Base-by-base conservation (phyloP, 2,888 invertebrate genomes). In the Hirudinaria manillensis region DNA sequence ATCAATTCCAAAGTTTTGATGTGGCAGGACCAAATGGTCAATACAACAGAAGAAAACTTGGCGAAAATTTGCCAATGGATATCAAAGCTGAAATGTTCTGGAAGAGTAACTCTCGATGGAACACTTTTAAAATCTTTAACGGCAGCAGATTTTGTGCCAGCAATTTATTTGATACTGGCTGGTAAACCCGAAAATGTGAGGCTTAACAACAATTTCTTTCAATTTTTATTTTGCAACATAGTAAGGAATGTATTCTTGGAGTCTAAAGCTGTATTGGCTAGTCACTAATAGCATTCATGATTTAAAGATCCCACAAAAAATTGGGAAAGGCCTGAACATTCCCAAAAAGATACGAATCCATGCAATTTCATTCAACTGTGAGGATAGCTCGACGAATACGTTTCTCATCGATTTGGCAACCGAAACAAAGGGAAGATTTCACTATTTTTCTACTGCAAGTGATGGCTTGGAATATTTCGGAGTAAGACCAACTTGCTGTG, bases 291-390 rank as follows among this genome's bases (percentile, higher is more conserved):
- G n/a, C 16, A 45, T 45, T 45, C 16, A 45, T 45, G 45, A 16
- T 7, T 45, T 45, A 45, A 45, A 45, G 45, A 45, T 45, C 16
- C 45, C 45, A 7, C 45, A 45, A 7, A 45, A 45, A 45, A 45
- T 45, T 1, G 13, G 45, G 1, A 45, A 45, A 45, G 45, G 16
- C 45, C 45, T 45, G 45, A 45, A 45, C 16, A 45, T 45, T 45
- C 45, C 45, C 3, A 45, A 45, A 45, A 45, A 45, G 16, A 16
- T 45, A 19, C 85, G 85, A 0, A 81, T 86, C 38, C 85, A 86
- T 79, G 82, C 85, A 3, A 86, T 86, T 70, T 84, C 85, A 10
- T 86, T 86, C 80, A 85, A 85, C 82, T 85, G 85, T 79, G 81
- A 83, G 70, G 85, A 86, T 78, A 80, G 77, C 3, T 83, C 84